Base-by-base conservation (phyloP, 2,888 invertebrate genomes). In the Mechanitis mazaeus region DNA sequence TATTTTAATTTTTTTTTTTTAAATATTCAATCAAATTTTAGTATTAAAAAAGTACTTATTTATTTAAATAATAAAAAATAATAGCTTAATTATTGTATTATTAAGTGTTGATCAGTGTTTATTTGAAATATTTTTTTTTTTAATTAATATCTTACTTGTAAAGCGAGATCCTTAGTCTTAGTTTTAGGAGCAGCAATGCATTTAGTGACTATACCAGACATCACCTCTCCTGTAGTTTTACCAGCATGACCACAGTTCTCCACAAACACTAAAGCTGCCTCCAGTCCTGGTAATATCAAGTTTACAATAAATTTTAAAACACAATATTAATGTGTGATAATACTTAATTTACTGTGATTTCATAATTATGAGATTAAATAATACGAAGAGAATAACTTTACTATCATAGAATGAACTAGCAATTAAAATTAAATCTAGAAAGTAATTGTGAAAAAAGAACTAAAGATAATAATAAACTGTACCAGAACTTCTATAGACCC, bases 111-210 rank as follows among this genome's bases (percentile, higher is more conserved):
- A 6, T 42, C 3, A 42, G 11, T 3, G 11, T 9, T 9, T 42
- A 42, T 42, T 42, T 9, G 9, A 42, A 42, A 1, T 9, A 9
- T 6, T 42, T 42, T 42, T 1, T 1, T 42, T 42, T 11, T 11
- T 1, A 42, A 42, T 42, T 42, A 42, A 42, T 9, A 20, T 54
- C 42, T 69, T 68, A 90, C 90, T 87, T 98, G 98, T 63, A 95
- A 91, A 0, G 97, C 95, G 55, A 97, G 91, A 69, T 98, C 98
- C 81, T 95, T 96, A 7, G 98, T 98, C 84, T 95, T 97, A 4
- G 95, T 93, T 87, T 94, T 97, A 2, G 97, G 94, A 2, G 98
- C 97, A 42, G 96, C 97, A 70, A 98, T 93, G 79, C 98, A 98
- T 87, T 99, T 99, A 58, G 94, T 91, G 0, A 98, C 95, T 69